These are phyloP conservation scores for Leptinotarsa tumamoca DNA, from an alignment of 2,888 invertebrate species.

Conservation along the genomic window DNA sequence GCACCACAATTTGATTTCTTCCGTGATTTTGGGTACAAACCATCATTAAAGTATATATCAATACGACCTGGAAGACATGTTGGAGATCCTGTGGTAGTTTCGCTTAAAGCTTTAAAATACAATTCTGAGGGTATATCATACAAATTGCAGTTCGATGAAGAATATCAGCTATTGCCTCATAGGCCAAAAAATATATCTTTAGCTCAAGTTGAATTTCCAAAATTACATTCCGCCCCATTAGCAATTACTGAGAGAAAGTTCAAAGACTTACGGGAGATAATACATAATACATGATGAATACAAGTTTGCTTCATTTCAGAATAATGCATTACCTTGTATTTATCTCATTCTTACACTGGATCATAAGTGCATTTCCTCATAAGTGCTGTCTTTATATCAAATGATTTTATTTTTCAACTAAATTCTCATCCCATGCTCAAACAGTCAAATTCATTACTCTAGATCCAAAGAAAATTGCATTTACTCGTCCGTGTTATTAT, in stretches of 20 bases:
- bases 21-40: not conserved
- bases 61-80: not conserved
- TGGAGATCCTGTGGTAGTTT: not conserved
- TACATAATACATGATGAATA: not conserved
- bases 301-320: not conserved
- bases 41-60: not conserved
- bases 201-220: constrained; percentile 21
- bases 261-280: constrained; percentile 28
- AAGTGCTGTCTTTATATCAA: not conserved
- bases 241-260: constrained; percentile 29
- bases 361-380: not conserved
- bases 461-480: too few relatives aligned
- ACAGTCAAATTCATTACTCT: not conserved
- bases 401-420: not conserved
- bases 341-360: not conserved
- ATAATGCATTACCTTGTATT: not conserved
- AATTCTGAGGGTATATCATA: not conserved
- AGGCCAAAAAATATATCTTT: constrained; percentile 25
- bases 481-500: too few relatives aligned
- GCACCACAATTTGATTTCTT: not conserved
- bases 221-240: constrained; percentile 17
- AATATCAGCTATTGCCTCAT: constrained; percentile 25
- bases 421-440: not conserved
- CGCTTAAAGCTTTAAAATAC: not conserved
- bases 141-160: constrained; percentile 26